Conservation (phyloP, 2,797 vertebrate genomes). For the Vireo griseus region DNA sequence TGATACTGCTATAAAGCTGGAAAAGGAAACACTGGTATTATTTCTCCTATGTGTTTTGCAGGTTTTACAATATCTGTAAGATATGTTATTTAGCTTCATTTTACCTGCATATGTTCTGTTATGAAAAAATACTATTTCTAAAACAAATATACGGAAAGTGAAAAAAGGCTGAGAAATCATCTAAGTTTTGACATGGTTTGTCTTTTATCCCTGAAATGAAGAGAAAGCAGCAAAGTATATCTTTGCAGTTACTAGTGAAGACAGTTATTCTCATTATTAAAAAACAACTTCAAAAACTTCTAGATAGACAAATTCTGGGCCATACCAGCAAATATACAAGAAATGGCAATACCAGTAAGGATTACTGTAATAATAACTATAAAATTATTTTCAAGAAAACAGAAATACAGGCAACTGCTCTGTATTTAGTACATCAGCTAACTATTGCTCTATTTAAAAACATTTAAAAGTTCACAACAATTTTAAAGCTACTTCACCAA, state of each 20-base stretch:
- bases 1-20: neutral
- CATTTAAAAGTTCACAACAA: neutral
- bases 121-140: neutral
- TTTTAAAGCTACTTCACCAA: neutral
- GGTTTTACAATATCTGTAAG: neutral
- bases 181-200: neutral
- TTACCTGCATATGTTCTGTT: neutral
- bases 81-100: neutral
- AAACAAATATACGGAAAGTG: neutral
- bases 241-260: neutral
- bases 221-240: neutral
- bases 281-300: neutral
- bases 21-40: neutral
- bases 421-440: neutral
- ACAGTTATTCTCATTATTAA: neutral
- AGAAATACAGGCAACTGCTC: neutral
- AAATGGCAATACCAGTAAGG: neutral
- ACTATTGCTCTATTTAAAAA: neutral
- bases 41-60: neutral
- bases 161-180: neutral
- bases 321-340: neutral
- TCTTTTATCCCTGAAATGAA: neutral
- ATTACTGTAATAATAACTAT: neutral
- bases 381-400: neutral
- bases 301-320: neutral